A percentile compares a stretch with the other conserved stretches of the same genome.
Conservation (phyloP, 2,797 vertebrate genomes). For the Macroramphosus scolopax region DNA sequence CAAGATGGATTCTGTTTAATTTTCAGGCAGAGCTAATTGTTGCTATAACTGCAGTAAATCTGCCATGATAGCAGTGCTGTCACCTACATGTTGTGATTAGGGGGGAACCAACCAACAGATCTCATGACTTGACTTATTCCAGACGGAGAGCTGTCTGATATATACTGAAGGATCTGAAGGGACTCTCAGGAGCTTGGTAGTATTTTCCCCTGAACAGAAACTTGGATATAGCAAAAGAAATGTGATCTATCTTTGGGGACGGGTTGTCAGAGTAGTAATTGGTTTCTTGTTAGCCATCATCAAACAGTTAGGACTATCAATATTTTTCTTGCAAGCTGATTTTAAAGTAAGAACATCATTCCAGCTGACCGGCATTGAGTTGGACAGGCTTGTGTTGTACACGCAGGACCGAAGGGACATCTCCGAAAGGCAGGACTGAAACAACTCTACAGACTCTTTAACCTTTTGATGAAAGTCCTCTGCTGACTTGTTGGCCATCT, state of each 20-base stretch:
- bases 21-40: constrained; percentile 5
- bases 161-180: constrained; percentile 5
- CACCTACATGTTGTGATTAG: constrained; percentile 25
- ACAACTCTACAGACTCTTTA: constrained; percentile 84
- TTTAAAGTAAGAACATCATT: background rate
- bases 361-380: constrained; percentile 85
- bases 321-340: too few species aligned
- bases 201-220: constrained; percentile 3
- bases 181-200: background rate
- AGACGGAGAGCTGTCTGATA: constrained; percentile 4
- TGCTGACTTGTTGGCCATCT: constrained; percentile 87
- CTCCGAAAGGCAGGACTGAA: constrained; percentile 84
- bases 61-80: constrained; percentile 20
- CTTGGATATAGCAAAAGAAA: too few species aligned
- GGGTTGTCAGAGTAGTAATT: too few species aligned
- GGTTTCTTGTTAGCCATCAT: too few species aligned
- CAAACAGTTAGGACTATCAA: too few species aligned
- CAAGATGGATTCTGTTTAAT: background rate
- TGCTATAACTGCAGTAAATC: constrained; percentile 25
- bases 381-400: constrained; percentile 89
- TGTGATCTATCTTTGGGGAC: too few species aligned
- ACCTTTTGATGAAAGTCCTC: constrained; percentile 94
- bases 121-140: constrained; percentile 22
- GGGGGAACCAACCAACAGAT: constrained; percentile 18
- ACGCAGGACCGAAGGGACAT: constrained; percentile 85